phyloP scores from a whole-genome alignment of 2,888 invertebrate species.

The Margaritifera margaritifera region DNA sequence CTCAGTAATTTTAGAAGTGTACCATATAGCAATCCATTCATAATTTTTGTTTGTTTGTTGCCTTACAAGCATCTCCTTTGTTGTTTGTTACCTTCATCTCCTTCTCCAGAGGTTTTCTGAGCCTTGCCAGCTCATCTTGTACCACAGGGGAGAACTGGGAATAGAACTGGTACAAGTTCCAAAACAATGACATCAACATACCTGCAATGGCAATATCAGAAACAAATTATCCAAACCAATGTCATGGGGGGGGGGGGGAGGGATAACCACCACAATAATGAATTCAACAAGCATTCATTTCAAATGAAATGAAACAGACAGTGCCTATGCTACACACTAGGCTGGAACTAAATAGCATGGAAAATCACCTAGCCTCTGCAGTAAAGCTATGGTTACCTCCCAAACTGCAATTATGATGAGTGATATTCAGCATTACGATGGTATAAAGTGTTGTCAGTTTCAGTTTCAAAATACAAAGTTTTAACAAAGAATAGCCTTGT shows the following conservation, averaged over 20 bases:
- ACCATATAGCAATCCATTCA: too few species aligned
- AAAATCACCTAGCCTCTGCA: too few species aligned
- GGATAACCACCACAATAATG: not conserved
- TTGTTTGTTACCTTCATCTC: constrained; percentile 79
- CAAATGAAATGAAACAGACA: not conserved
- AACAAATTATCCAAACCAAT: too few species aligned
- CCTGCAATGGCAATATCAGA: constrained; percentile 38
- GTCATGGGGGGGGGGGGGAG: too few species aligned
- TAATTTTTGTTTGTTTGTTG: too few species aligned
- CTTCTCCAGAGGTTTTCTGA: constrained; percentile 89
- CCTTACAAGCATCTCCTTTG: not conserved
- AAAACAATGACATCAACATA: constrained; percentile 55
- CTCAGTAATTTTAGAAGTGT: too few species aligned
- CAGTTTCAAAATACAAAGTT: too few species aligned
- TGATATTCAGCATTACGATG: not conserved
- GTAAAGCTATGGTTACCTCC: too few species aligned
- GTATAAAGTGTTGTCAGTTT: too few species aligned
- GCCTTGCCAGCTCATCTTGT: constrained; percentile 78
- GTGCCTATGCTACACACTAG: not conserved
- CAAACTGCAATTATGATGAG: too few species aligned
- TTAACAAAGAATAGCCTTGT: too few species aligned
- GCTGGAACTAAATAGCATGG: too few species aligned
- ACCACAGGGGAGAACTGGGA: constrained; percentile 83
- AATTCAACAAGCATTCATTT: not conserved
- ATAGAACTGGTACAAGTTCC: constrained; percentile 84